phyloP scores from a whole-genome alignment of 1,140 invertebrate genomes.

The Zaprionus lachaisei region DNA sequence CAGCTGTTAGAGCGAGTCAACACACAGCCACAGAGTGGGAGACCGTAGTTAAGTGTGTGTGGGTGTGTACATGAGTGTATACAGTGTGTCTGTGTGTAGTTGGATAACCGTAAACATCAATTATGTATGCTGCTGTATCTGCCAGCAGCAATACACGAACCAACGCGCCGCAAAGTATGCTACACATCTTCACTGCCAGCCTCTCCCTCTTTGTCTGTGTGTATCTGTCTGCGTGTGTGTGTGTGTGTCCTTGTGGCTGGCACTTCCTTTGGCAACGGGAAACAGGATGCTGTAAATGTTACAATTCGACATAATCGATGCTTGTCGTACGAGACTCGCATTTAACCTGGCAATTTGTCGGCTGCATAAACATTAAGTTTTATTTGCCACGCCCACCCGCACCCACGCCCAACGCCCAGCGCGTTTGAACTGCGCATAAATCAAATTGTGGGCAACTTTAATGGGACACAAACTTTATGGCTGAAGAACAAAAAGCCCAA shows the following conservation, averaged over 20 bases:
- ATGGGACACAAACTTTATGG: conserved; percentile 40
- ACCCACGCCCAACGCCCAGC: not conserved
- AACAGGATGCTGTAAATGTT: conserved; percentile 80
- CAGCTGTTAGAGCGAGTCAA: conserved; percentile 25
- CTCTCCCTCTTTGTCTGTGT: conserved; percentile 1
- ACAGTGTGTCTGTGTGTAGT: conserved; percentile 22
- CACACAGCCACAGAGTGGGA: not conserved
- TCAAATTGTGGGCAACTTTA: conserved; percentile 50
- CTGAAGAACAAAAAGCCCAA: conserved; percentile 19
- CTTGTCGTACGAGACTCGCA: conserved; percentile 78
- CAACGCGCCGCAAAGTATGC: conserved; percentile 78
- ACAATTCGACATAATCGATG: conserved; percentile 82
- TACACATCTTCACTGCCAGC: conserved; percentile 28
- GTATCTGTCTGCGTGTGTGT: conserved; percentile 11
- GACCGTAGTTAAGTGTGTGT: not conserved
- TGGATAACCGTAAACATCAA: conserved; percentile 67
- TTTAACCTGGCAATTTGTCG: conserved; percentile 80
- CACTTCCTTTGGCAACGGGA: conserved; percentile 71
- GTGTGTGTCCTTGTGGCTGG: conserved; percentile 25
- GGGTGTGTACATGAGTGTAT: conserved; percentile 2
- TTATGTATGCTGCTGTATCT: conserved; percentile 68
- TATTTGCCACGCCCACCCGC: conserved; percentile 68
- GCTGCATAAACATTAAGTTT: conserved; percentile 77
- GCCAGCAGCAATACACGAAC: conserved; percentile 68
- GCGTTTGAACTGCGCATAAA: conserved; percentile 38